These are phyloP conservation scores for Elymnias hypermnestra DNA, from an alignment of 1,140 invertebrate genomes.

Conservation along the genomic window DNA sequence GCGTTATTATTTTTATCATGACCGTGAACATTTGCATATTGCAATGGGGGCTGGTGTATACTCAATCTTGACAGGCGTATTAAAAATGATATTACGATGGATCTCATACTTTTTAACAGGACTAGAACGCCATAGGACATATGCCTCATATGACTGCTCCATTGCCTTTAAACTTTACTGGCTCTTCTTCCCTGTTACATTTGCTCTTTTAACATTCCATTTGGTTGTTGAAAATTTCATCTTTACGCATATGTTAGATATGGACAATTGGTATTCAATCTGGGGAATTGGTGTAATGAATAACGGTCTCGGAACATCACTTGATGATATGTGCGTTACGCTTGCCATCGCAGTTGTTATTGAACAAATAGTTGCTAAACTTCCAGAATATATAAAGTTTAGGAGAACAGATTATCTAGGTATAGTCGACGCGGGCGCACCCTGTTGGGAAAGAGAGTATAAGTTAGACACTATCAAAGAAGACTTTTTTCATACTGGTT, in stretches of 20 bases:
- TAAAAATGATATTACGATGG: neutral
- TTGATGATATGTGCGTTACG: slow-evolving; percentile 5
- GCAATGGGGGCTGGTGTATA: slow-evolving; percentile 3
- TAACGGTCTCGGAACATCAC: neutral
- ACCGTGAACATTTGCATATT: slow-evolving; percentile 2
- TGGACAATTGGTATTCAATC: neutral
- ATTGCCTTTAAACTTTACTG: slow-evolving; percentile 14
- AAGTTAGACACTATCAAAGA: neutral
- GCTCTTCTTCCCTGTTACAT: slow-evolving; percentile 11
- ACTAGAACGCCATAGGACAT: slow-evolving; percentile 17
- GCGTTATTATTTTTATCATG: neutral
- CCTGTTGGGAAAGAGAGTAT: slow-evolving; percentile 6
- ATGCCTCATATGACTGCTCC: slow-evolving; percentile 12
- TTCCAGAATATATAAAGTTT: neutral
- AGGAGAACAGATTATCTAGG: neutral
- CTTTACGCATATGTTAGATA: neutral
- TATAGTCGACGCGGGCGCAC: neutral
- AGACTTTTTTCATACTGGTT: neutral
- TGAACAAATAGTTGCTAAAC: slow-evolving; percentile 4
- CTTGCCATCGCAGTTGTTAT: neutral
- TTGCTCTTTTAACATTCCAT: slow-evolving; percentile 1
- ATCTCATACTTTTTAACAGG: neutral
- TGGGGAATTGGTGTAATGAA: neutral
- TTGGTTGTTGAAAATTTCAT: neutral
- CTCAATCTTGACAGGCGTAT: neutral